These are phyloP conservation scores for Belonocnema kinseyi DNA, from an alignment of 1,140 invertebrate genomes.

Conservation along the genomic window DNA sequence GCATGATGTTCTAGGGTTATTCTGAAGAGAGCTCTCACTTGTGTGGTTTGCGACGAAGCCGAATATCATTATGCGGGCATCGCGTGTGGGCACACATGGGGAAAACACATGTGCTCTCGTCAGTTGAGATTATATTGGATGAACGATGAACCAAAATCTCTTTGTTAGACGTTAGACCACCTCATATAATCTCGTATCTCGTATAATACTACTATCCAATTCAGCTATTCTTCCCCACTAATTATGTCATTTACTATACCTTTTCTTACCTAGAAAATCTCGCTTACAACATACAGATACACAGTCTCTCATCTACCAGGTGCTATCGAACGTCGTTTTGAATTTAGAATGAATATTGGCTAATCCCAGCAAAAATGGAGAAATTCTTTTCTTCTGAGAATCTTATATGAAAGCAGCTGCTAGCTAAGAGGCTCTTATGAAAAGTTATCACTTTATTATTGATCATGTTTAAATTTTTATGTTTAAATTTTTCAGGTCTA, in stretches of 20 bases:
- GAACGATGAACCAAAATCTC: constrained; percentile 11
- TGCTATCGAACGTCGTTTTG: too few relatives aligned
- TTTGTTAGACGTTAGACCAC: neutral
- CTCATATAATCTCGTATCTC: neutral
- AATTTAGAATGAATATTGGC: too few relatives aligned
- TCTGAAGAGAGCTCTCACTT: neutral
- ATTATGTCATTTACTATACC: neutral
- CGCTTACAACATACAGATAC: too few relatives aligned
- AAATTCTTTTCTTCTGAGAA: too few relatives aligned
- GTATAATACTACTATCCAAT: neutral
- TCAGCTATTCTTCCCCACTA: neutral
- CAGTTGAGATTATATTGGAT: constrained; percentile 9
- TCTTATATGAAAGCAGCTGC: too few relatives aligned
- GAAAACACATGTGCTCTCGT: neutral
- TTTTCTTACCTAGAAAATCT: neutral
- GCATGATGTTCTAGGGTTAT: too few relatives aligned
- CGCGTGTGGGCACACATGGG: constrained; percentile 11
- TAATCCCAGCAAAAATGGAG: too few relatives aligned
- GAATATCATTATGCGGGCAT: constrained; percentile 29
- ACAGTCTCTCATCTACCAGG: too few relatives aligned
- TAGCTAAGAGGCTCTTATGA: too few relatives aligned
- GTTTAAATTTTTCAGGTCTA: too few relatives aligned
- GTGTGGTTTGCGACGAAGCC: neutral
- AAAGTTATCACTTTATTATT: too few relatives aligned
- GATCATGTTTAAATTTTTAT: too few relatives aligned